A percentile compares a stretch with the other conserved stretches of the same genome.
phyloP scores from a whole-genome alignment of 2,888 invertebrate species.

The Acanthosepion esculentum region DNA sequence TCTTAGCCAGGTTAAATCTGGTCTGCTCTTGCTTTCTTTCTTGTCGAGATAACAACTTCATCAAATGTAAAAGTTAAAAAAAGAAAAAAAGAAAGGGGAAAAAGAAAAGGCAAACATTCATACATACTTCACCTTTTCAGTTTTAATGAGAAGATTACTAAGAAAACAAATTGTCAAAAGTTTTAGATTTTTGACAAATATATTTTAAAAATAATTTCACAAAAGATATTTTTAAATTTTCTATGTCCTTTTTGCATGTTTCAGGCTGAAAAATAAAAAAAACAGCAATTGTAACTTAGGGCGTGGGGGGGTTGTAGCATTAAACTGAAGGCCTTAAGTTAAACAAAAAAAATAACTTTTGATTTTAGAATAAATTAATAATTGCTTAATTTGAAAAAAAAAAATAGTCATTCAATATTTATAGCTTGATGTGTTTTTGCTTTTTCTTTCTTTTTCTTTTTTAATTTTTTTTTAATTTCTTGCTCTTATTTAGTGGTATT shows the following conservation, averaged over 20 bases:
- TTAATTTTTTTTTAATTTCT: neutral
- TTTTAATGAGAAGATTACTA: neutral
- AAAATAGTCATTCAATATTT: neutral
- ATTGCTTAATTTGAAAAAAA: neutral
- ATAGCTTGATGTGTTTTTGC: neutral
- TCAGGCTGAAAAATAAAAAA: neutral
- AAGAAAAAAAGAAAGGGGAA: too few relatives aligned
- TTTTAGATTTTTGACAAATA: constrained; percentile 4
- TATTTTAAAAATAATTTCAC: neutral
- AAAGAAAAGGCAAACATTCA: neutral
- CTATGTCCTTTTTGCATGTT: neutral
- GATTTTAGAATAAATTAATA: neutral
- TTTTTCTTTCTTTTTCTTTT: too few relatives aligned
- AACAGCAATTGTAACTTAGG: neutral
- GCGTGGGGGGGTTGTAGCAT: neutral
- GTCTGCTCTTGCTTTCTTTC: too few relatives aligned
- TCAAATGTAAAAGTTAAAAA: too few relatives aligned
- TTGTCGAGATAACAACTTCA: too few relatives aligned
- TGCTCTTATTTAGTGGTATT: too few relatives aligned
- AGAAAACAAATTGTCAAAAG: neutral
- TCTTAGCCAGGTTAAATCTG: too few relatives aligned
- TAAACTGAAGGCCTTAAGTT: neutral
- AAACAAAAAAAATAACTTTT: neutral
- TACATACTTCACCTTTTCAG: neutral
- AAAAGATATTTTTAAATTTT: neutral